These are phyloP conservation scores for Mesoligia furuncula DNA, from an alignment of 2,888 invertebrate species.

Conservation along the genomic window DNA sequence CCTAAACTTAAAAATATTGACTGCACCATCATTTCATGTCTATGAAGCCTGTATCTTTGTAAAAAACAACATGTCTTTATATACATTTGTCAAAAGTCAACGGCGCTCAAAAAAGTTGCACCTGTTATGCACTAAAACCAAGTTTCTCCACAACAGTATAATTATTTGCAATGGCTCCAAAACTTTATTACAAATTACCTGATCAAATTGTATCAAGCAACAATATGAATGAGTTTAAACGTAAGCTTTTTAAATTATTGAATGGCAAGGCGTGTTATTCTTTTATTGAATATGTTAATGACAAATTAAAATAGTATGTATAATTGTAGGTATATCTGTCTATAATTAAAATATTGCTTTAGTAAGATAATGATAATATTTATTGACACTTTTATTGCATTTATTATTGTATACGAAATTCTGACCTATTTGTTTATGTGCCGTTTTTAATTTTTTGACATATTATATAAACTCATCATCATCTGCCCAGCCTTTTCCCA, in stretches of 20 bases:
- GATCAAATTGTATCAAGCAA: not conserved
- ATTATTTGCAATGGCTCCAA: conserved; percentile 3
- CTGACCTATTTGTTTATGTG: too few relatives aligned
- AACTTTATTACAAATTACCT: not conserved
- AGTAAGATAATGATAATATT: too few relatives aligned
- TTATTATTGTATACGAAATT: too few relatives aligned
- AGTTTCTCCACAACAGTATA: not conserved
- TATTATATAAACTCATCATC: too few relatives aligned
- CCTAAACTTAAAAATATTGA: not conserved
- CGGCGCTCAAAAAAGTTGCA: not conserved
- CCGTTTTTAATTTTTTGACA: too few relatives aligned
- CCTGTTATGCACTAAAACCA: not conserved
- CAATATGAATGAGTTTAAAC: not conserved
- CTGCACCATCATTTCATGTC: not conserved
- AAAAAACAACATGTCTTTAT: too few relatives aligned
- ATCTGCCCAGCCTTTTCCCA: too few relatives aligned
- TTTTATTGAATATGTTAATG: not conserved
- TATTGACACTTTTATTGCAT: too few relatives aligned
- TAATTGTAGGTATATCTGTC: too few relatives aligned
- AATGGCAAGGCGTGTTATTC: not conserved
- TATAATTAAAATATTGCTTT: too few relatives aligned
- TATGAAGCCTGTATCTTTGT: conserved; percentile 1
- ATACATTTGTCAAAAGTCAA: too few relatives aligned
- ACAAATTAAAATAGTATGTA: not conserved
- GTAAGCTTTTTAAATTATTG: not conserved